Conservation (phyloP, 2,113 vertebrate species). For the Aldabrachelys gigantea region DNA sequence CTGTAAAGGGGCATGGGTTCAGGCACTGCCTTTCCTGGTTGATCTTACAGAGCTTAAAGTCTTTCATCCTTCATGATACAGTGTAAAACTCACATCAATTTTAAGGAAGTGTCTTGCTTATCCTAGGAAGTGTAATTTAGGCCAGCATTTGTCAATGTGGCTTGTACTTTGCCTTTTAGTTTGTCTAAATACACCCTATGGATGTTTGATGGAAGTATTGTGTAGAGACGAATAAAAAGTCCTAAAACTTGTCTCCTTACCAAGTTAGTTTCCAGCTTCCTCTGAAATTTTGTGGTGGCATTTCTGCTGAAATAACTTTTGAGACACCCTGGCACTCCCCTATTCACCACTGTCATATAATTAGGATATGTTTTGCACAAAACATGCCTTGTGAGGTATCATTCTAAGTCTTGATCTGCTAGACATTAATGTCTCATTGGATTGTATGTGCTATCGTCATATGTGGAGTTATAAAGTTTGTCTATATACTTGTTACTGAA, state of each 20-base stretch:
- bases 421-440: too few species aligned
- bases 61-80: rapidly evolving
- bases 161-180: neutral
- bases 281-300: neutral
- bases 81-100: neutral
- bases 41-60: neutral
- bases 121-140: neutral
- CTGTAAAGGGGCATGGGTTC: neutral
- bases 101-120: neutral
- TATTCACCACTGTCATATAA: too few species aligned
- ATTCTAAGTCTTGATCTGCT: too few species aligned
- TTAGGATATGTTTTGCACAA: too few species aligned
- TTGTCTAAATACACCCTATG: neutral
- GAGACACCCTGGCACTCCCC: too few species aligned
- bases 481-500: too few species aligned
- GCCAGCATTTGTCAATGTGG: neutral
- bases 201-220: neutral
- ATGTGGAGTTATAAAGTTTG: too few species aligned
- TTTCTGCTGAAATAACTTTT: rapidly evolving
- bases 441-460: too few species aligned
- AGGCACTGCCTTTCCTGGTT: neutral
- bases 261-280: neutral
- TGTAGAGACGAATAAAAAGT: neutral
- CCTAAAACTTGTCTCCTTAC: neutral
- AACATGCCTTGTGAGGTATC: too few species aligned